A percentile compares a stretch with the other conserved stretches of the same genome.
These are phyloP conservation scores for Ceyx margarethae DNA, from an alignment of 2,113 vertebrate genomes.

Conservation along the genomic window DNA sequence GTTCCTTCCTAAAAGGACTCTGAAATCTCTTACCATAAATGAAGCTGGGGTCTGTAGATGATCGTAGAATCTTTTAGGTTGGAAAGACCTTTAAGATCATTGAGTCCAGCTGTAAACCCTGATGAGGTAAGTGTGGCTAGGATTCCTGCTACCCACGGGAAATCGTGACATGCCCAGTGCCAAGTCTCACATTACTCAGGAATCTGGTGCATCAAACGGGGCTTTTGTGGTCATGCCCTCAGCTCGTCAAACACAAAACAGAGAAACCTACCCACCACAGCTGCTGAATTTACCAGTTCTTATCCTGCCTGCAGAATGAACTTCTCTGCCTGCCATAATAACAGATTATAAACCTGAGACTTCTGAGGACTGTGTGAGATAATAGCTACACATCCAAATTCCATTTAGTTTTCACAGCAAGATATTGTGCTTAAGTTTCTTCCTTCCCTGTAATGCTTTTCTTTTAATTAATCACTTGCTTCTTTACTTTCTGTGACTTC, in stretches of 20 bases:
- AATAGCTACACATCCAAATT: background rate
- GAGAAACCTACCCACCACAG: background rate
- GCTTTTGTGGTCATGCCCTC: background rate
- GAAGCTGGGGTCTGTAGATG: background rate
- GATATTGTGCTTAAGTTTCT: rapidly evolving
- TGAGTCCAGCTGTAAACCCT: rapidly evolving
- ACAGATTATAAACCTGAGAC: background rate
- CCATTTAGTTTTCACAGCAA: background rate
- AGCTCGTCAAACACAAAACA: background rate
- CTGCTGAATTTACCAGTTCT: background rate
- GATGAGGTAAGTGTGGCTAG: background rate
- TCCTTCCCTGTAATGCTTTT: rapidly evolving
- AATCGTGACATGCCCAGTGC: background rate
- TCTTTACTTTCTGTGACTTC: background rate
- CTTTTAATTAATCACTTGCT: background rate
- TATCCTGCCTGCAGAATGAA: background rate
- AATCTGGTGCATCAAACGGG: background rate
- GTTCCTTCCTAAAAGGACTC: background rate
- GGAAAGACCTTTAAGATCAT: background rate
- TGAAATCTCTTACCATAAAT: background rate
- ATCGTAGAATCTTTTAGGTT: background rate
- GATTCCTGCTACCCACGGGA: background rate
- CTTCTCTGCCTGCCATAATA: background rate
- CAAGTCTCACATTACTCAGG: background rate
- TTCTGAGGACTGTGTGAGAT: background rate